phyloP scores from a whole-genome alignment of 2,113 vertebrate genomes.

The Polypterus bichir region DNA sequence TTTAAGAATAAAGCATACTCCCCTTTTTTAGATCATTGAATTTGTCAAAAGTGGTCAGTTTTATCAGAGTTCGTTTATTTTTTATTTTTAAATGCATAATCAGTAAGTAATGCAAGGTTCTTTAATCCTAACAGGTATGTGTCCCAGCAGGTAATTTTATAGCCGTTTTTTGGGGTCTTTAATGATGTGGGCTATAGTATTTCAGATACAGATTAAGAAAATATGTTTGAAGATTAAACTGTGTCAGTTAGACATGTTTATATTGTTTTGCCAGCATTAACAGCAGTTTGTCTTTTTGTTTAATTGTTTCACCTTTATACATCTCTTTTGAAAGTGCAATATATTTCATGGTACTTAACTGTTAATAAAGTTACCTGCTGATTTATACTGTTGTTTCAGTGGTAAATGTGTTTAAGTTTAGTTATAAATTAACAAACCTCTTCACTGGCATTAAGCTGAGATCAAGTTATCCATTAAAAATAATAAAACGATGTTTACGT shows the following conservation, averaged over 20 bases:
- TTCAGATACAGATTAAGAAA: too few relatives aligned
- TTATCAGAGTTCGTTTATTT: too few relatives aligned
- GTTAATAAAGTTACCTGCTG: conserved; percentile 13
- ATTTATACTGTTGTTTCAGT: background rate
- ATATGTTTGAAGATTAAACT: too few relatives aligned
- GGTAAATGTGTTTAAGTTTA: background rate
- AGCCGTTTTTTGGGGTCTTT: background rate
- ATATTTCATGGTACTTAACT: conserved; percentile 5
- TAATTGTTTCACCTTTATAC: conserved; percentile 8
- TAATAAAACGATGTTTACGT: too few relatives aligned
- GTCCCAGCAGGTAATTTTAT: conserved; percentile 10
- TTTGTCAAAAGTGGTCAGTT: too few relatives aligned
- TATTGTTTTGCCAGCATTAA: too few relatives aligned
- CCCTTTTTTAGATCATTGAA: too few relatives aligned
- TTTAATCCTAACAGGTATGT: background rate
- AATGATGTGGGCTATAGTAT: too few relatives aligned
- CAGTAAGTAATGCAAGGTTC: too few relatives aligned
- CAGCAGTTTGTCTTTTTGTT: background rate
- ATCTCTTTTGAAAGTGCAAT: background rate
- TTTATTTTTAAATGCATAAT: too few relatives aligned
- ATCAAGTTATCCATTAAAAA: background rate
- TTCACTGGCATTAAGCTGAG: conserved; percentile 7
- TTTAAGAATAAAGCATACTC: too few relatives aligned
- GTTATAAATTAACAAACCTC: background rate
- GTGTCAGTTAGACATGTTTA: too few relatives aligned